Evolutionary conservation across 2,113 vertebrate genomes (phyloP), one percentile per base, ranked within the genome.

Genomic region (Megaceryle maxima): DNA sequence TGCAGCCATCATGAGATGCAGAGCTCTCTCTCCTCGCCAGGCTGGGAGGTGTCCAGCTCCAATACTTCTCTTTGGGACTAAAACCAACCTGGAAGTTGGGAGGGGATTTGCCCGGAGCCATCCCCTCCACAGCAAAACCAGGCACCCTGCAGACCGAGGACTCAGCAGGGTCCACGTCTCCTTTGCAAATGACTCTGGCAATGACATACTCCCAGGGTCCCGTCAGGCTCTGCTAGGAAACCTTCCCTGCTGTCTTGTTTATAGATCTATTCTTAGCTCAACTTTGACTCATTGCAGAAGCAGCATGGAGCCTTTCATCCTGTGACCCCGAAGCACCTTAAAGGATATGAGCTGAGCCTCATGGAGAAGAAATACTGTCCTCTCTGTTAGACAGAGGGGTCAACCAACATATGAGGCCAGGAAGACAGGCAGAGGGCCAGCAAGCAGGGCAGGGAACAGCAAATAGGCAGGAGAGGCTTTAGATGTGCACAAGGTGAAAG

Each of bases 251-350:
- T 83, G 84, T 19, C 92, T 87, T 88, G 87, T 92, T 92, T 87
- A 87, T 82, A 83, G 81, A 92, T 87, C 94, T 95, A 89, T 97
- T 96, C 95, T 93, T 82, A 91, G 96, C 95, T 81, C 84, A 16
- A 43, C 92, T 95, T 89, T 50, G 81, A 57, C 92, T 97, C 90
- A 18, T 5, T 75, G 93, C 92, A 91, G 92, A 82, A 91, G 31
- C 95, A 89, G 81, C 92, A 35, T 78, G 90, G 46, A 96, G 90
- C 92, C 93, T 97, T 97, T 97, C 95, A 97, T 95, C 81, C 84
- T 1, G 0, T 92, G 96, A 96, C 95, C 96, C 92, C 2, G 1
- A 31, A 75, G 78, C 68, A 87, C 90, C 92, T 92, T 33, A 69
- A 84, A 91, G 95, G 87, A 70, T 55, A 89, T 6, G 73, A 94